Base-by-base conservation (phyloP, 2,797 vertebrate genomes). In the Rallus crepitans region DNA sequence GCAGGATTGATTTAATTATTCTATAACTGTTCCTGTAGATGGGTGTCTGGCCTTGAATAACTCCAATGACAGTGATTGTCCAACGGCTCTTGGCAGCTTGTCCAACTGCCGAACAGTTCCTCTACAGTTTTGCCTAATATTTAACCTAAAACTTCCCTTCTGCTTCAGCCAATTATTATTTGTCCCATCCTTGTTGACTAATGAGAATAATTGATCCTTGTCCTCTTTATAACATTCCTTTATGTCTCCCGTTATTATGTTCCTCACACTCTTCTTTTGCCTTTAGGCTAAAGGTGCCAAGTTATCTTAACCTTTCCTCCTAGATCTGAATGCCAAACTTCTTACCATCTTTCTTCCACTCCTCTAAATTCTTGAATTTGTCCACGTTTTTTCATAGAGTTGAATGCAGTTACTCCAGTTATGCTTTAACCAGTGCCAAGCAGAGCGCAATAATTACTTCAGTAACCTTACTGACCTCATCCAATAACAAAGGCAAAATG, bases 231-330 rank as follows among this genome's bases (percentile, higher is more conserved):
- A 88, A 94, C 88, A 82, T 97, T 96, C 97, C 81, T 94, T 96
- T 96, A 96, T 96, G 82, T 95, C 94, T 97, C 85, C 87, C 1
- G 7, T 94, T 97, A 92, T 94, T 87, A 78, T 31, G 53, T 89
- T 93, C 90, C 87, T 27, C 89, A 65, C 86, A 65, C 88, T 96
- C 88, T 95, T 93, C 90, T 96, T 88, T 93, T 94, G 91, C 92
- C 89, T 97, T 97, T 97, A 98, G 96, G 96, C 95, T 97, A 96
- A 97, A 96, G 94, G 96, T 94, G 94, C 95, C 97, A 97, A 96
- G 94, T 96, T 97, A 97, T 97, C 94, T 97, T 97, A 97, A 97
- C 90, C 96, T 97, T 97, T 98, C 96, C 96, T 96, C 97, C 98
- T 96, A 97, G 94, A 97, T 97, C 89, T 93, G 90, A 90, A 82